Conservation (phyloP, 2,888 invertebrate species). For the Villa cingulata region DNA sequence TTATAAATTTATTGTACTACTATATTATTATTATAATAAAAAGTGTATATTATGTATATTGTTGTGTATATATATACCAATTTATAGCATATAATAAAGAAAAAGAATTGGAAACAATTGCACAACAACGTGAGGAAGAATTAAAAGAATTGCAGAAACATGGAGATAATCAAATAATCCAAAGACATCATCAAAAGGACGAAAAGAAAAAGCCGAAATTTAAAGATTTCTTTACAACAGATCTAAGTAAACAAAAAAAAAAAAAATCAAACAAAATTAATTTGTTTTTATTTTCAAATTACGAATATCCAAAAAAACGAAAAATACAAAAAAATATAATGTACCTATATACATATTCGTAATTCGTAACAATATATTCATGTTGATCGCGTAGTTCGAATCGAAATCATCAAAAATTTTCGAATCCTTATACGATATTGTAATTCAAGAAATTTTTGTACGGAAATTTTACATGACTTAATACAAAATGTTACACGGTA, state of each 20-base stretch:
- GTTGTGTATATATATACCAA: neutral
- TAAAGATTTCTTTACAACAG: constrained; percentile 74
- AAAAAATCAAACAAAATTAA: neutral
- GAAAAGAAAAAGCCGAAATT: constrained; percentile 64
- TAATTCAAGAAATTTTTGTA: too few species aligned
- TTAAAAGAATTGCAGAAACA: constrained; percentile 21
- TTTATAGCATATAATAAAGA: constrained; percentile 3
- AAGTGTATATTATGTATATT: neutral
- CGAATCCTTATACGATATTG: too few species aligned
- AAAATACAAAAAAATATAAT: too few species aligned
- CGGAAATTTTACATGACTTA: too few species aligned
- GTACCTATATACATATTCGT: too few species aligned
- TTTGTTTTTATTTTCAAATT: constrained; percentile 2
- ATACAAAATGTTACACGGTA: too few species aligned
- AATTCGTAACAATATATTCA: too few species aligned
- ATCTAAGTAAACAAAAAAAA: constrained; percentile 51
- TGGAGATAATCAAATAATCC: constrained; percentile 33
- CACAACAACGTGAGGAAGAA: constrained; percentile 20
- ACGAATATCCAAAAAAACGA: too few species aligned
- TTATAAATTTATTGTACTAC: neutral
- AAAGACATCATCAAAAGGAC: constrained; percentile 57
- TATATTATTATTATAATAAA: neutral
- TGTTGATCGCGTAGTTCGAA: too few species aligned
- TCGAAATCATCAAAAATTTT: too few species aligned
- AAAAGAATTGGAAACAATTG: constrained; percentile 21